phyloP scores from a whole-genome alignment of 2,888 invertebrate species.

The Archips crataeganus region DNA sequence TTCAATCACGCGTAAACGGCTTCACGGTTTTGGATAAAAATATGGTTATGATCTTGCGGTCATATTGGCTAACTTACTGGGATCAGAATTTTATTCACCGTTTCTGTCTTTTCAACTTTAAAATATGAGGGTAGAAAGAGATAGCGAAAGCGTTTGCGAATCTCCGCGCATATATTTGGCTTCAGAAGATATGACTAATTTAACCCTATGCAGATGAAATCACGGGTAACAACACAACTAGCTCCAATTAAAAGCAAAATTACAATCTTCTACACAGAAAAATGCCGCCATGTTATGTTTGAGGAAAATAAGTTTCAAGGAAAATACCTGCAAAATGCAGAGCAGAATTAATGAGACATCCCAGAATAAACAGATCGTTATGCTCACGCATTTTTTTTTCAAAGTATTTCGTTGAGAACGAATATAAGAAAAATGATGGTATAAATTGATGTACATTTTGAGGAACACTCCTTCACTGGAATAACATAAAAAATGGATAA shows the following conservation, averaged over 20 bases:
- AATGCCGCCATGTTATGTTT: neutral
- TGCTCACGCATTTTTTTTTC: neutral
- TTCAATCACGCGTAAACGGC: neutral
- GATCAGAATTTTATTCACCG: no score
- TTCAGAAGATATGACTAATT: no score
- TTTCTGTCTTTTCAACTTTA: no score
- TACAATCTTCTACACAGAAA: neutral
- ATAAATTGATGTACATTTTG: neutral
- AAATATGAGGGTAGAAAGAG: no score
- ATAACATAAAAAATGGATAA: no score
- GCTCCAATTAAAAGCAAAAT: neutral
- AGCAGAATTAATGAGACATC: conserved; percentile 6
- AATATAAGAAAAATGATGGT: neutral
- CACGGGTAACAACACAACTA: no score
- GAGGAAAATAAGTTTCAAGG: conserved; percentile 1
- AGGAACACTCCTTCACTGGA: neutral
- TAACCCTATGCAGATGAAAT: no score
- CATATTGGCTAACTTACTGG: no score
- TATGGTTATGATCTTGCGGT: no score
- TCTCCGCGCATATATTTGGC: no score
- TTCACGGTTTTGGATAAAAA: no score
- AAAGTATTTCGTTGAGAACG: neutral
- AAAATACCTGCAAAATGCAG: conserved; percentile 9
- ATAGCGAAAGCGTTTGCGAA: no score
- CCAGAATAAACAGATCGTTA: conserved; percentile 4